Evolutionary conservation across 2,888 invertebrate genomes (phyloP), one percentile per base, ranked within the genome.

Genomic region (Osmoderma eremita): DNA sequence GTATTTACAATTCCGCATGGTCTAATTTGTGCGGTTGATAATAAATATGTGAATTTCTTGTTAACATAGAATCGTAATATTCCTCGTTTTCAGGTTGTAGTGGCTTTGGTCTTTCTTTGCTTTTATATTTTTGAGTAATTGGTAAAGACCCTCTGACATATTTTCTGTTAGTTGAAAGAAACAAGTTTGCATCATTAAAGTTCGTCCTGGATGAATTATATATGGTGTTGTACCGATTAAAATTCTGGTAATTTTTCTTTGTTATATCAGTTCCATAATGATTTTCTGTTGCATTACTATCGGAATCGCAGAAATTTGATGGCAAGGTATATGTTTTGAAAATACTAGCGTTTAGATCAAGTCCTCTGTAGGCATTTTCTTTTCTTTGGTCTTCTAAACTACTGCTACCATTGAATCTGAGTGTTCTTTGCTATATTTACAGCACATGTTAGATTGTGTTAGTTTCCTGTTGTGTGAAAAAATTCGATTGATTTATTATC

Each of bases 1-100:
- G 65, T 78, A 81, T 81, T 82, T 82, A 82, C 79, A 82, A 75
- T 78, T 82, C 82, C 72, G 81, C 81, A 72, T 80, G 79, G 67
- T 81, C 78, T 73, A 79, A 74, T 72, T 77, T 78, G 74, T 77
- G 76, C 39, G 81, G 80, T 73, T 80, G 80, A 75, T 81, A 81
- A 71, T 78, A 80, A 67, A 76, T 75, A 71, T 79, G 77, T 74
- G 76, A 76, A 63, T 74, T 72, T 73, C 77, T 78, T 67, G 88
- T 88, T 75, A 88, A 88, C 71, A 88, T 83, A 73, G 88, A 87
- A 75, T 88, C 86, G 74, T 88, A 84, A 78, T 88, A 88, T 68
- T 86, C 85, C 77, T 87, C 87, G 74, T 87, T 81, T 64, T 86
- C 87, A 73, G 84, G 84, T 75, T 87, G 87, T 68, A 88, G 76